Conservation (phyloP, 2,888 invertebrate species). For the Drosophila subsilvestris region DNA sequence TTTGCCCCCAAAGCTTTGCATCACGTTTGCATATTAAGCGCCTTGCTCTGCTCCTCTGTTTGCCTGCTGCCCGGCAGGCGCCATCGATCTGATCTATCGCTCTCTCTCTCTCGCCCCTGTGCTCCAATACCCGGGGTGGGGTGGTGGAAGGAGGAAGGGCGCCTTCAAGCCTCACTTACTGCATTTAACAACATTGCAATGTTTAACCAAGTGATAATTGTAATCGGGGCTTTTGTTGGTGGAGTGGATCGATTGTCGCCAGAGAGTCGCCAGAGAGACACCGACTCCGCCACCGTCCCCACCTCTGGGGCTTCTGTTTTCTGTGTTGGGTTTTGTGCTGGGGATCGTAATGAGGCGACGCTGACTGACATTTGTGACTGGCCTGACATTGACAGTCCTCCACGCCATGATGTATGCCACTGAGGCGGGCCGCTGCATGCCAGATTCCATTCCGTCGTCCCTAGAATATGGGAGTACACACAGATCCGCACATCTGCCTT, state of each 20-base stretch:
- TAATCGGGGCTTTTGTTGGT: slow-evolving; percentile 34
- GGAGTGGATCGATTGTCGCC: slow-evolving; percentile 51
- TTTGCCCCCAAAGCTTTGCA: slow-evolving; percentile 54
- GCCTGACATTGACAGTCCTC: slow-evolving; percentile 75
- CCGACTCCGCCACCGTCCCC: background rate
- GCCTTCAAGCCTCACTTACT: slow-evolving; percentile 34
- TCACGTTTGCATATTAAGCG: slow-evolving; percentile 78
- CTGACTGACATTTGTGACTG: slow-evolving; percentile 60
- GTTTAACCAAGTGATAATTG: slow-evolving; percentile 79
- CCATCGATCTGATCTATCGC: slow-evolving; percentile 53
- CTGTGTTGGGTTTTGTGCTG: slow-evolving; percentile 38
- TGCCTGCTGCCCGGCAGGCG: slow-evolving; percentile 55
- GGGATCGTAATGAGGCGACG: slow-evolving; percentile 61
- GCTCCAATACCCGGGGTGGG: background rate
- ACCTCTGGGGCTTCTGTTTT: slow-evolving; percentile 11
- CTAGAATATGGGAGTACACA: background rate
- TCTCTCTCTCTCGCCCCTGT: background rate
- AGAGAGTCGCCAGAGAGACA: slow-evolving; percentile 42
- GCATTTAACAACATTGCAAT: slow-evolving; percentile 70
- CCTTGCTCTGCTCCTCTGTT: slow-evolving; percentile 16
- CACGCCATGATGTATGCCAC: slow-evolving; percentile 74
- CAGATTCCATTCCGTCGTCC: slow-evolving; percentile 45
- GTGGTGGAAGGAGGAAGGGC: too few species aligned
- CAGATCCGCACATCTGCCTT: background rate
- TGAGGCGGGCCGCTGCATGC: slow-evolving; percentile 64